Evolutionary conservation across 2,888 invertebrate species (phyloP).

Genomic region (Caenorhabditis virilis): DNA sequence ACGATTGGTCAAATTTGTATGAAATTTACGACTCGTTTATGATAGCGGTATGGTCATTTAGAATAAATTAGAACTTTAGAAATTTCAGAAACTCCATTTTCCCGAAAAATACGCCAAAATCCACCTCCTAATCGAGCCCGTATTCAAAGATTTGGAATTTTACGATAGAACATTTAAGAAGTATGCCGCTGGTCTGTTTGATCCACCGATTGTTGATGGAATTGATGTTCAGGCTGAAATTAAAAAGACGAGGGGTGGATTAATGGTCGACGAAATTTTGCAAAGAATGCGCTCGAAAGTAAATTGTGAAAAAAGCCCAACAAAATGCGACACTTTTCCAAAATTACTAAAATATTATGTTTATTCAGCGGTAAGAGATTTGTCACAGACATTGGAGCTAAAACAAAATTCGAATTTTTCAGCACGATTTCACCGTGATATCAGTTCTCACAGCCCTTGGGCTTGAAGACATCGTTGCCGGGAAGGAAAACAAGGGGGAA

Average conservation of each 20-base stretch:
- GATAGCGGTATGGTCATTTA: background rate
- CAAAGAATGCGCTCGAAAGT: constrained; percentile 20
- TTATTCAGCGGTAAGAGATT: constrained; percentile 18
- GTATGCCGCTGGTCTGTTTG: constrained; percentile 16
- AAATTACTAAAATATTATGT: constrained; percentile 19
- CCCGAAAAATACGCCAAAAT: too few species aligned
- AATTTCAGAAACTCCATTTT: background rate
- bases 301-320: constrained; percentile 5
- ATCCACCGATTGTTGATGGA: constrained; percentile 24
- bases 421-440: background rate
- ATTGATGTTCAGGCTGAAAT: constrained; percentile 15
- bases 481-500: constrained; percentile 1
- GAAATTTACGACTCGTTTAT: background rate
- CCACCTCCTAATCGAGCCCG: too few species aligned
- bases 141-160: too few species aligned
- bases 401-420: background rate
- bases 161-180: too few species aligned
- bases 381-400: constrained; percentile 10
- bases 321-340: constrained; percentile 13
- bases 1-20: background rate
- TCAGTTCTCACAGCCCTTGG: background rate
- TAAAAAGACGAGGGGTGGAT: constrained; percentile 21
- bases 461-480: background rate
- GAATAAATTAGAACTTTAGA: background rate
- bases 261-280: constrained; percentile 19